Evolutionary conservation across 2,113 vertebrate species (phyloP), one percentile per base, ranked within the genome.

Genomic region (Nothocercus nigrocapillus): DNA sequence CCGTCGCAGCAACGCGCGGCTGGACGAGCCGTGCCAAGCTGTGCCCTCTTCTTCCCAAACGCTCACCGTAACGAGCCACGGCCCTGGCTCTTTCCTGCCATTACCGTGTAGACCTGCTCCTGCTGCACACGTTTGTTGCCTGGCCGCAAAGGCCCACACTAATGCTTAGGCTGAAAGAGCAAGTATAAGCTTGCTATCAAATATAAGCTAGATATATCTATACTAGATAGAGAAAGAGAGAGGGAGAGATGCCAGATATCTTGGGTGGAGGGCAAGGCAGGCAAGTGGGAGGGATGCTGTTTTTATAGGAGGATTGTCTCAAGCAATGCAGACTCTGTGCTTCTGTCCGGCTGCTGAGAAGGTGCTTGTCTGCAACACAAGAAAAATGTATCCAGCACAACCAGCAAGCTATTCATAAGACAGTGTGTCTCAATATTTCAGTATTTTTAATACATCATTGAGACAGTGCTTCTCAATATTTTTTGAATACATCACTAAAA

Each of bases 21-120:
- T 34, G 56, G 7, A 4, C 1, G 32, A 44, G 45, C 0, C 36
- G 34, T 0, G 2, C 11, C 1, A 1, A 38, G n/a, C 36, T 32
- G 51, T 11, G 92, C 54, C 11, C 44, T 30, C 15, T 7, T 28
- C 32, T 13, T 81, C 20, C 36, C 45, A 89, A 34, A 28, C 25
- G 67, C 32, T 25, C 17, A 2, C 24, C 4, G 4, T 12, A 63
- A 13, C 17, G 54, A 73, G 51, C 8, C 13, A 7, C 9, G 0
- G 17, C 10, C 47, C 49, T 89, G 53, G 7, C 11, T 28, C 3
- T 0, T 54, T 82, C 63, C 82, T 80, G 49, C 25, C 9, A 5
- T 2, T 28, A 38, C 44, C 5, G 3, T 27, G 84, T 56, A 79
- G 47, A 82, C 18, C 22, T 34, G 45, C 45, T n/a, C 32, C 47